Evolutionary conservation across 2,888 invertebrate genomes (phyloP).

Genomic region (Criorhina ranunculi): DNA sequence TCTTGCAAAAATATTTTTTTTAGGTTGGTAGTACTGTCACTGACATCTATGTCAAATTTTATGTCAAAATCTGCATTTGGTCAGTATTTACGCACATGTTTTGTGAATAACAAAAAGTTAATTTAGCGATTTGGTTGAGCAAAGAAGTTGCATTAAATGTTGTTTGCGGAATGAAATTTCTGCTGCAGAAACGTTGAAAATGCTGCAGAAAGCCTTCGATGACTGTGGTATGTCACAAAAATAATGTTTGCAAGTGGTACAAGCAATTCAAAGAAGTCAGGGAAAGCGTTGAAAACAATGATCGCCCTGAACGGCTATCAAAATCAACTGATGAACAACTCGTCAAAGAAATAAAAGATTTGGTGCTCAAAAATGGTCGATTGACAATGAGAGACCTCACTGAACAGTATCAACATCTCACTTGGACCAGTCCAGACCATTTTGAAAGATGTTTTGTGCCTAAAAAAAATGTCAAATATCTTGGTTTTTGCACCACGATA

Average conservation of each 20-base stretch:
- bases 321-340: slow-evolving; percentile 1
- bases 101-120: not conserved
- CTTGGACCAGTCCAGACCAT: not conserved
- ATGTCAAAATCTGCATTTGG: not conserved
- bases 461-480: not conserved
- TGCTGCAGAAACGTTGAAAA: not conserved
- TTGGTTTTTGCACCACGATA: too few species aligned
- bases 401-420: not conserved
- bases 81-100: not conserved
- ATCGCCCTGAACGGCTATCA: not conserved
- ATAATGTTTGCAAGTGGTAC: not conserved
- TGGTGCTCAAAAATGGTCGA: not conserved
- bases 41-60: not conserved
- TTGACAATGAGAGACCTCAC: not conserved
- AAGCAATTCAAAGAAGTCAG: not conserved
- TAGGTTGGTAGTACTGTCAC: not conserved
- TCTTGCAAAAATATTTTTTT: too few species aligned
- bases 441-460: not conserved
- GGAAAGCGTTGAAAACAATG: too few species aligned
- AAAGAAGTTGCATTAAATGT: too few species aligned
- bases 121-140: too few species aligned
- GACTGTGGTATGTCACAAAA: too few species aligned
- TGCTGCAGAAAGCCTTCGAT: too few species aligned
- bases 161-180: not conserved
- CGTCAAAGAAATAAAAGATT: slow-evolving; percentile 1